Base-by-base conservation (phyloP, 2,113 vertebrate genomes). In the Dasyprocta punctata region DNA sequence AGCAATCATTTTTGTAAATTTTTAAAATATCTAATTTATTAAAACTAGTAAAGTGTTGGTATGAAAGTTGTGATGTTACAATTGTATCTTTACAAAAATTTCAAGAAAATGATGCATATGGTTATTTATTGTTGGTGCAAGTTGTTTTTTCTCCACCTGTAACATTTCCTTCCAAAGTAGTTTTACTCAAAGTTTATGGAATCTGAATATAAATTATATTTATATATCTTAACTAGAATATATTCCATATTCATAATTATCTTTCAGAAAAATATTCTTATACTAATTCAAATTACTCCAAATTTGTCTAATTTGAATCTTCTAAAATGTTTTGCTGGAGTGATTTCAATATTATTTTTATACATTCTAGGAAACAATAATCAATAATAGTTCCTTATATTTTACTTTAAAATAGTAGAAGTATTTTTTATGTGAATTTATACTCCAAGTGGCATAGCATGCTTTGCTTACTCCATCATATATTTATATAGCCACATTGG, bases 161-260 rank as follows among this genome's bases (percentile, higher is more conserved):
- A 83, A 89, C 3, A 75, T 11, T 77, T 83, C 12, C 19, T 44
- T 92, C 26, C 41, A 73, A 60, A 90, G 41, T 30, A 89, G 86
- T 78, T 88, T 85, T 81, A 91, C 30, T 41, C 81, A 89, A 71
- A 69, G 28, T 56, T 94, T 36, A 58, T 0, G 65, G 14, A 73
- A 58, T 14, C 63, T 84, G 13, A 96, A 84, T 80, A 22, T 87
- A 82, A 92, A 83, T 86, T 60, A 13, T 95, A 58, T 30, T 92
- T 71, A 65, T 33, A 73, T 75, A 0, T 30, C 75, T 84, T 65
- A 60, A 47, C 38, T 91, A 69, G 67, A 92, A 77, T 47, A 77
- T 17, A 87, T 38, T 13, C 14, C 20, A 65, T 73, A 91, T 20
- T 89, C 93, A 14, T 63, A 91, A 94, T 65, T 60, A 86, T 38